Conservation (phyloP, 1,140 invertebrate genomes). For the Caenorhabditis remanei region DNA sequence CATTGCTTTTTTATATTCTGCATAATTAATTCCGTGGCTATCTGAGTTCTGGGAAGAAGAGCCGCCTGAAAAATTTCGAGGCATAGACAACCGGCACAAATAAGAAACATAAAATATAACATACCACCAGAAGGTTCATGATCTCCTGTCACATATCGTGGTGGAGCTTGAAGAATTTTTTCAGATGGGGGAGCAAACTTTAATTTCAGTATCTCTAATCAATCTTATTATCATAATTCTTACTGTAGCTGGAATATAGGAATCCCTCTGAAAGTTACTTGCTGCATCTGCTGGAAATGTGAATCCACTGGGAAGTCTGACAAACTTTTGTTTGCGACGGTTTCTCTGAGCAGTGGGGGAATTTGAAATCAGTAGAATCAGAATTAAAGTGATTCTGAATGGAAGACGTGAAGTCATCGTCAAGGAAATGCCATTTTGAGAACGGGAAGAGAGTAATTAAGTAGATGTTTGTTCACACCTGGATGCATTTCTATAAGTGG, state of each 20-base stretch:
- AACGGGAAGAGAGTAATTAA: neutral
- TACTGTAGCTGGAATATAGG: slow-evolving; percentile 38
- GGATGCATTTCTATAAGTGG: slow-evolving; percentile 15
- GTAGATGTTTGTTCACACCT: slow-evolving; percentile 14
- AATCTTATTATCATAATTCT: neutral
- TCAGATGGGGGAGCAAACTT: slow-evolving; percentile 8
- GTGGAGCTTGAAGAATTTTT: slow-evolving; percentile 11
- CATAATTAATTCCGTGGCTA: neutral
- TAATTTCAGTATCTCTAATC: neutral
- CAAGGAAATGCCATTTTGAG: neutral
- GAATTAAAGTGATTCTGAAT: neutral
- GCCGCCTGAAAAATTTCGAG: neutral
- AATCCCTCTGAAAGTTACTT: slow-evolving; percentile 10
- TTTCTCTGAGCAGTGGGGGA: neutral
- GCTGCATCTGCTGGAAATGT: slow-evolving; percentile 24
- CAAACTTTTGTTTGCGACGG: slow-evolving; percentile 4
- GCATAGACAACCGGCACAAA: neutral
- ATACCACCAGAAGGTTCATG: neutral
- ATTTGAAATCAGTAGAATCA: neutral
- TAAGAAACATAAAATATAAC: neutral
- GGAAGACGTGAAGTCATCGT: neutral
- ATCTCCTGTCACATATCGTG: neutral
- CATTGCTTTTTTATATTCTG: slow-evolving; percentile 12
- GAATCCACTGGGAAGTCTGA: slow-evolving; percentile 9
- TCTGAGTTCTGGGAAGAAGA: neutral